Percentiles rank a stretch among this genome's conserved stretches.
These are phyloP conservation scores for Amazona finschi DNA, from an alignment of 2,797 vertebrate species.

Conservation along the genomic window DNA sequence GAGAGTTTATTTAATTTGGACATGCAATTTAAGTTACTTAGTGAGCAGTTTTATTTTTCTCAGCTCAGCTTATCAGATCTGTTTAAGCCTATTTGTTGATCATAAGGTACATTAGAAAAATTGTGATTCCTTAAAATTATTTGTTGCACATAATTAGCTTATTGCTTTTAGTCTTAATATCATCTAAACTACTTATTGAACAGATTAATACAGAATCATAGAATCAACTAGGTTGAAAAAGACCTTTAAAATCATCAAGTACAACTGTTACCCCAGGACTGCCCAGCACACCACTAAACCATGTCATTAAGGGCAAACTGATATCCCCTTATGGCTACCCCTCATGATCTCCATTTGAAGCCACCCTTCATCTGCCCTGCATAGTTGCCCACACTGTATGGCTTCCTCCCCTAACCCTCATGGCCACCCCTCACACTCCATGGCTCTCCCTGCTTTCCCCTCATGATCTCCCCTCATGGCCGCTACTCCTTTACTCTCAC, in stretches of 20 bases:
- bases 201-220: not conserved
- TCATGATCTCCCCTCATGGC: not conserved
- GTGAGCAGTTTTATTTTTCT: slow-evolving; percentile 9
- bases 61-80: not conserved
- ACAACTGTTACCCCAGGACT: not conserved
- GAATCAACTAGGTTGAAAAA: not conserved
- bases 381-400: not conserved
- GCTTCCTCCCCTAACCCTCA: not conserved
- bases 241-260: not conserved
- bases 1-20: not conserved
- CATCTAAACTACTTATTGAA: not conserved
- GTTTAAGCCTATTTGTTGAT: not conserved
- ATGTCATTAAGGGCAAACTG: not conserved
- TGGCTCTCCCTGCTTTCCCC: not conserved
- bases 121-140: not conserved
- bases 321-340: not conserved
- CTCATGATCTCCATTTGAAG: not conserved
- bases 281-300: not conserved
- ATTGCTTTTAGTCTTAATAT: not conserved
- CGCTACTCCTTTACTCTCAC: not conserved
- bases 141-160: not conserved
- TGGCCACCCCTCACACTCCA: not conserved
- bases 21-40: not conserved
- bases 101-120: not conserved
- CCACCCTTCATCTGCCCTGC: not conserved